phyloP scores from a whole-genome alignment of 2,113 vertebrate genomes.

The Okapia johnstoni region DNA sequence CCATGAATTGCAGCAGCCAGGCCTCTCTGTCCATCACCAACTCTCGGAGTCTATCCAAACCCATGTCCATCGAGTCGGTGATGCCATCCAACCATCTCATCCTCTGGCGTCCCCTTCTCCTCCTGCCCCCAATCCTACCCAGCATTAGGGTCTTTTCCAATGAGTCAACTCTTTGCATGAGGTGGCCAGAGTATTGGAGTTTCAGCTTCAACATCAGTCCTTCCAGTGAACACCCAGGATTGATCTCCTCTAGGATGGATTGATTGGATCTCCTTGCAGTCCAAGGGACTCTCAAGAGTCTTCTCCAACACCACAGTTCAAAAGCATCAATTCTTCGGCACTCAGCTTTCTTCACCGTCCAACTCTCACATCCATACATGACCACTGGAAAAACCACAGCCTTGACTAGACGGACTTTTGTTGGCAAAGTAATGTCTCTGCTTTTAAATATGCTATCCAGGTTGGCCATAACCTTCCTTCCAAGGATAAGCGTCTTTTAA shows the following conservation, averaged over 20 bases:
- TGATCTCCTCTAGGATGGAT: background rate
- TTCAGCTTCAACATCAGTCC: background rate
- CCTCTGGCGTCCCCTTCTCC: background rate
- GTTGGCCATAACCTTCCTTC: no score
- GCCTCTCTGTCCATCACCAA: background rate
- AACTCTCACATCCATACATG: background rate
- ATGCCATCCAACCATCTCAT: background rate
- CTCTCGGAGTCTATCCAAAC: fast-evolving
- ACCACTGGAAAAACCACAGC: background rate
- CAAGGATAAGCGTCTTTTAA: no score
- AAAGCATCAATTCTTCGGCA: background rate
- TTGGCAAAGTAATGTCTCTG: background rate
- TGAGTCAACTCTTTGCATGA: background rate
- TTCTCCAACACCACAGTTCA: background rate
- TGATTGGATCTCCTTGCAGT: background rate
- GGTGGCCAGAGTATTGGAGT: background rate
- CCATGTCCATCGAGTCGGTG: fast-evolving
- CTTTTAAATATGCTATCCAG: no score
- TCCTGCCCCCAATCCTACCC: background rate
- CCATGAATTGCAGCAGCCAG: background rate
- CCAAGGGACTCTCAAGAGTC: background rate
- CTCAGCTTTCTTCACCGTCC: background rate
- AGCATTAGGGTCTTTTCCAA: background rate
- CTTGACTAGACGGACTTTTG: background rate
- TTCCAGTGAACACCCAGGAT: background rate